phyloP scores from a whole-genome alignment of 2,888 invertebrate species.

The Hydroisotoma schaefferi region DNA sequence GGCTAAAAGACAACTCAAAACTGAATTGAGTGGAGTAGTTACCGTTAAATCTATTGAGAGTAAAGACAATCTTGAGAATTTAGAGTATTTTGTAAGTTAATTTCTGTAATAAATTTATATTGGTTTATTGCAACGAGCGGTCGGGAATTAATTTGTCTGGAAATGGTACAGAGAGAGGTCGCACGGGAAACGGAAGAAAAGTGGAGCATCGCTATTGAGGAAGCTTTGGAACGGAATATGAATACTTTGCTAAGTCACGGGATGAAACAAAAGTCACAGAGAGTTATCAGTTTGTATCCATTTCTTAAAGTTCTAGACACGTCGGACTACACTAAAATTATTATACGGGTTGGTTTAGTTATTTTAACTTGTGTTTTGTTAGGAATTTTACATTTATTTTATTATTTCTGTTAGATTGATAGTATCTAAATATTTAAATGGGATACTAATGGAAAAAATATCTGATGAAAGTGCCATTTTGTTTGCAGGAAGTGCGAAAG shows the following conservation, averaged over 20 bases:
- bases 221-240: constrained; percentile 68
- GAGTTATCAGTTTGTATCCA: constrained; percentile 64
- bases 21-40: constrained; percentile 66
- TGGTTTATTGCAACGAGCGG: no score
- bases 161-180: constrained; percentile 62
- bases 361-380: no score
- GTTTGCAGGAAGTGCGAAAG: constrained; percentile 64
- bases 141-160: no score
- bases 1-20: constrained; percentile 63
- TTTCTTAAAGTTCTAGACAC: constrained; percentile 63
- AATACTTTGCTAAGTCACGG: constrained; percentile 61
- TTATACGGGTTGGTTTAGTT: constrained; percentile 54
- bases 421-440: no score
- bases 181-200: constrained; percentile 61
- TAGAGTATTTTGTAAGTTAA: constrained; percentile 56
- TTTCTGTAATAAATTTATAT: no score
- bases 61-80: constrained; percentile 52
- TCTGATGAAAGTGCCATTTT: constrained; percentile 5
- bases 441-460: no score
- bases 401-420: constrained; percentile 11
- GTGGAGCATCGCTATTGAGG: constrained; percentile 64
- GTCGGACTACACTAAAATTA: constrained; percentile 54
- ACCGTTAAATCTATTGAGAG: constrained; percentile 65
- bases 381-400: no score
- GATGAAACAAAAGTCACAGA: constrained; percentile 56